Evolutionary conservation across 2,797 vertebrate genomes (phyloP), one percentile per base, ranked within the genome.

Genomic region (Atherinosoma microstoma): DNA sequence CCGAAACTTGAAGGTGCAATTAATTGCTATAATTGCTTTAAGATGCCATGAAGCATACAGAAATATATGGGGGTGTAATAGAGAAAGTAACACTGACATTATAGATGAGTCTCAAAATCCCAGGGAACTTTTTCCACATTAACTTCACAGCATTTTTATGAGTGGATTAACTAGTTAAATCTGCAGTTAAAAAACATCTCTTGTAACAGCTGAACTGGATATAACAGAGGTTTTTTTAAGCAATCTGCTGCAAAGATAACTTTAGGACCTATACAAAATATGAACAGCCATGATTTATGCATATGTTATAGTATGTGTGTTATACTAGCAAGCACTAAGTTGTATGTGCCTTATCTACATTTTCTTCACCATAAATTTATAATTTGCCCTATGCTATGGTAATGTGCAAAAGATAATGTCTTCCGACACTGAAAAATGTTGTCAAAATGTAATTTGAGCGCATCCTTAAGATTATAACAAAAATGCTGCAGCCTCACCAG

Each of bases 401-500:
- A 49, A n/a, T 49, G 8, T 49, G 7, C 6, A 3, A 49, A n/a
- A 49, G 20, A 49, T 2, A 4, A 40, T 3, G 38, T 3, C 38
- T 40, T 13, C 3, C 38, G 16, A 20, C 6, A 45, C 2, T 42
- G 16, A 42, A 15, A 45, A 45, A 40, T 40, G 38, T 11, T 40
- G 38, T 11, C 13, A 15, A 45, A 45, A 45, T 45, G 34, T 24
- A 0, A 62, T 40, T 58, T 73, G n/a, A 73, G 36, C 68, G 13
- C 2, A 66, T 58, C 13, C 3, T 22, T 0, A n/a, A 61, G 3
- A 59, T 35, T 1, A 58, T 24, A 34, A 34, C 42, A 32, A 40
- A 80, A 29, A 53, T 13, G 22, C 30, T 60, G 36, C 42, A 67
- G 59, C 60, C 95, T 96, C 89, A 99, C 98, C 96, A 99, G 92